Evolutionary conservation across 1,140 invertebrate species (phyloP).

Genomic region (Drosophila pectinifera): DNA sequence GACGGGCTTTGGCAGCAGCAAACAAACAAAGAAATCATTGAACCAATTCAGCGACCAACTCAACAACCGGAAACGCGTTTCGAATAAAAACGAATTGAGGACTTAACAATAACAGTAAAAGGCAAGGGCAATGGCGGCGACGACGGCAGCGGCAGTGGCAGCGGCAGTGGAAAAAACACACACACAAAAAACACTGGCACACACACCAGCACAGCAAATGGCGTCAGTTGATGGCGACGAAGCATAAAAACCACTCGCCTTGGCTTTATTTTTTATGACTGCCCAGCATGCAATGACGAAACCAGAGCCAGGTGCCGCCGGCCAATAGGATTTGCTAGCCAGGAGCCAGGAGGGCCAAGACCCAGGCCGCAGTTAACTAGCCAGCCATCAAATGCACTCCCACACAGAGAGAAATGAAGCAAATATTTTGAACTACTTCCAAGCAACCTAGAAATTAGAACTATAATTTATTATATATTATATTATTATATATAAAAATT

Average conservation of each 20-base stretch:
- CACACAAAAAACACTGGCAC: slow-evolving; percentile 4
- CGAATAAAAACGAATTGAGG: slow-evolving; percentile 83
- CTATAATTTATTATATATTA: neutral
- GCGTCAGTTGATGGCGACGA: slow-evolving; percentile 75
- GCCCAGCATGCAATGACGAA: slow-evolving; percentile 60
- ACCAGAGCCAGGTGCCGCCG: slow-evolving; percentile 57
- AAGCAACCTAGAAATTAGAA: neutral
- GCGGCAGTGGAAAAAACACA: slow-evolving; percentile 23
- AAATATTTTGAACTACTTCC: too few relatives aligned
- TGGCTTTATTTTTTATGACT: slow-evolving; percentile 66
- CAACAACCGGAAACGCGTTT: slow-evolving; percentile 83
- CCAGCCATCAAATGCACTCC: slow-evolving; percentile 33
- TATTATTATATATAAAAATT: too few relatives aligned
- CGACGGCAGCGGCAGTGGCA: slow-evolving; percentile 50
- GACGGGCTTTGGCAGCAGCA: slow-evolving; percentile 6
- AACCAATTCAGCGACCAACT: slow-evolving; percentile 83
- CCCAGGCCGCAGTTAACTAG: slow-evolving; percentile 19
- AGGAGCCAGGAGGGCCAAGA: slow-evolving; percentile 6
- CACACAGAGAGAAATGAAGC: slow-evolving; percentile 17
- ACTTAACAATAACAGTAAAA: slow-evolving; percentile 78
- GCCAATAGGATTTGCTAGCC: slow-evolving; percentile 21
- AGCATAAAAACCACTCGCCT: slow-evolving; percentile 78
- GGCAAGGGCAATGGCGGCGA: slow-evolving; percentile 52
- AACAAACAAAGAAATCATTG: slow-evolving; percentile 80
- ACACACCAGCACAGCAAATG: slow-evolving; percentile 60